Conservation (phyloP, 2,797 vertebrate species). For the Gorsachius magnificus region DNA sequence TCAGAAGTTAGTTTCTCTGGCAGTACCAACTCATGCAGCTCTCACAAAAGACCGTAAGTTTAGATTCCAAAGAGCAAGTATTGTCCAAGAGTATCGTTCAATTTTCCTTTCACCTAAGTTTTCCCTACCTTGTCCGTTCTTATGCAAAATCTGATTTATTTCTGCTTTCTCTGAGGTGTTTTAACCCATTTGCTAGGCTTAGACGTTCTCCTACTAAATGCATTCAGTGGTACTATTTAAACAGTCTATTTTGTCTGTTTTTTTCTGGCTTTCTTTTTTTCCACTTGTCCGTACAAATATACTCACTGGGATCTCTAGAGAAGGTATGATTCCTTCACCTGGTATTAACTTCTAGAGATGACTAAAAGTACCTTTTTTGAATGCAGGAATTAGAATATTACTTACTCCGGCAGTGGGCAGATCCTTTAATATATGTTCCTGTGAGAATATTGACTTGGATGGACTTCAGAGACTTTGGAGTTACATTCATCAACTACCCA, state of each 20-base stretch:
- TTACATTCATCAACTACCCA: not conserved
- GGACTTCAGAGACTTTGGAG: not conserved
- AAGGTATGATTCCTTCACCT: not conserved
- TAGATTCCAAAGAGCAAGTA: not conserved
- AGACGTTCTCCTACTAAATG: not conserved
- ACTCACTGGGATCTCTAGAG: not conserved
- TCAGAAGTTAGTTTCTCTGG: not conserved
- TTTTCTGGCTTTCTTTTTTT: not conserved
- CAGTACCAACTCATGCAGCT: not conserved
- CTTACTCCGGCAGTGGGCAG: not conserved
- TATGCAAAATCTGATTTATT: not conserved
- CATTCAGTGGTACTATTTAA: not conserved
- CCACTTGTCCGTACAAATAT: not conserved
- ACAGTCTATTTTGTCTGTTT: not conserved
- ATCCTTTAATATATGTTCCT: not conserved
- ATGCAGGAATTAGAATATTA: not conserved
- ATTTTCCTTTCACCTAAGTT: not conserved
- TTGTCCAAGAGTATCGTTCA: not conserved
- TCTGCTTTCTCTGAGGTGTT: not conserved
- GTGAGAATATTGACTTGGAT: not conserved
- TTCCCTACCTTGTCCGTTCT: rapidly evolving
- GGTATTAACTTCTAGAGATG: not conserved
- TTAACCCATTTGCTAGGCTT: not conserved
- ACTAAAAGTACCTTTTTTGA: not conserved
- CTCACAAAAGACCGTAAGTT: not conserved